Evolutionary conservation across 2,888 invertebrate genomes (phyloP).

Genomic region (Hemicrepidius hirtus): DNA sequence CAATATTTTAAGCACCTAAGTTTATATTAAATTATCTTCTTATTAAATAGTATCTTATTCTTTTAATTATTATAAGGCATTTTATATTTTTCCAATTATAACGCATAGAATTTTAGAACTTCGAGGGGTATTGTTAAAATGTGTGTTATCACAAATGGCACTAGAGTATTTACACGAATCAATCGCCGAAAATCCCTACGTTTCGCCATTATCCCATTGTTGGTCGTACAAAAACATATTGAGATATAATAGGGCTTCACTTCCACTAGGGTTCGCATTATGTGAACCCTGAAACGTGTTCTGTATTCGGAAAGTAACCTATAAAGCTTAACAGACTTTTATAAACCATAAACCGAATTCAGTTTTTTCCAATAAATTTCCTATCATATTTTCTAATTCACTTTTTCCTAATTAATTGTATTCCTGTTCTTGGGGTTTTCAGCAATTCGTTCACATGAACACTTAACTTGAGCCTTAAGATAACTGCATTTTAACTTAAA

Average conservation of each 20-base stretch:
- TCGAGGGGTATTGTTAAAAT: constrained; percentile 12
- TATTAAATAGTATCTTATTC: no score
- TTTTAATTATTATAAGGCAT: no score
- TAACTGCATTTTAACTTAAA: no score
- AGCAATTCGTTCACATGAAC: no score
- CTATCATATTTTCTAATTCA: no score
- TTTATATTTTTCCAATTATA: constrained; percentile 3
- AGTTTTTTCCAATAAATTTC: neutral
- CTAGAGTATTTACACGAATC: constrained; percentile 37
- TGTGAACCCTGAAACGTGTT: neutral
- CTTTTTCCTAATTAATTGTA: no score
- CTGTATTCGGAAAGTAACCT: neutral
- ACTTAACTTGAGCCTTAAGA: no score
- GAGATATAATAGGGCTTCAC: constrained; percentile 47
- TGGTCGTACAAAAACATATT: constrained; percentile 50
- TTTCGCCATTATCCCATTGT: constrained; percentile 44
- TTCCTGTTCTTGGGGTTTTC: no score
- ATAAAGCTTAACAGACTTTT: neutral
- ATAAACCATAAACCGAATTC: neutral
- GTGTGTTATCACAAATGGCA: constrained; percentile 44
- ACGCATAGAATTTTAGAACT: neutral
- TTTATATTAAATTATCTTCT: no score
- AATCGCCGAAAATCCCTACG: constrained; percentile 43
- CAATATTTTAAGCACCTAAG: no score
- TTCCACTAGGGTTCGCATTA: constrained; percentile 34